Evolutionary conservation across 2,888 invertebrate genomes (phyloP).

Genomic region (Hirtodrosophila trivittata): DNA sequence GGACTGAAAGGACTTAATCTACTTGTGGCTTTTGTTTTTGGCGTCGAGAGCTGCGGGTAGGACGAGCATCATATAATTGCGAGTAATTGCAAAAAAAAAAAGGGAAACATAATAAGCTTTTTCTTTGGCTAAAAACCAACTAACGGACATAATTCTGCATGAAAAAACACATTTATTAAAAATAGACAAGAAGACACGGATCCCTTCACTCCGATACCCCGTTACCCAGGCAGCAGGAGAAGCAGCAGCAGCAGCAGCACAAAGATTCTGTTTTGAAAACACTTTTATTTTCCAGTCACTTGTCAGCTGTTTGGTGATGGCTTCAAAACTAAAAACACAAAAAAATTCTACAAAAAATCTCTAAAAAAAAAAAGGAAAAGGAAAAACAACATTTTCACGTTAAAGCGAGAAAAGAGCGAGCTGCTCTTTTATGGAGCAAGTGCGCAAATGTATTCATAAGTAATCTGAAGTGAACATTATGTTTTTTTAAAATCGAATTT

Average conservation of each 20-base stretch:
- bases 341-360: too few relatives aligned
- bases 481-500: slow-evolving; percentile 51
- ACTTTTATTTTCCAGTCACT: not conserved
- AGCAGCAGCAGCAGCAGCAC: too few relatives aligned
- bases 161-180: slow-evolving; percentile 38
- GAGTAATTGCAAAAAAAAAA: not conserved
- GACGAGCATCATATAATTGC: too few relatives aligned
- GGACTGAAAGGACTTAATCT: too few relatives aligned
- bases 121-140: slow-evolving; percentile 1
- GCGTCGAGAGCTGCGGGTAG: too few relatives aligned
- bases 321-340: slow-evolving; percentile 4
- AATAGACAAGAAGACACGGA: not conserved
- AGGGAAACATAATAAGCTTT: not conserved
- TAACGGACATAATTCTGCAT: slow-evolving; percentile 32
- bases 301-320: slow-evolving; percentile 10
- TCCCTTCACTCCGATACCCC: too few relatives aligned
- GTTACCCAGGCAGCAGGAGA: too few relatives aligned
- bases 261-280: slow-evolving; percentile 1
- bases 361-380: not conserved
- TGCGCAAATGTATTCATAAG: slow-evolving; percentile 40
- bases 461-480: slow-evolving; percentile 31
- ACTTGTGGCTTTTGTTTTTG: too few relatives aligned
- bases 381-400: not conserved
- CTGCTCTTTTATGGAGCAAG: slow-evolving; percentile 3
- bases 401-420: not conserved